Base-by-base conservation (phyloP, 2,888 invertebrate species). In the Galerucella pusilla region DNA sequence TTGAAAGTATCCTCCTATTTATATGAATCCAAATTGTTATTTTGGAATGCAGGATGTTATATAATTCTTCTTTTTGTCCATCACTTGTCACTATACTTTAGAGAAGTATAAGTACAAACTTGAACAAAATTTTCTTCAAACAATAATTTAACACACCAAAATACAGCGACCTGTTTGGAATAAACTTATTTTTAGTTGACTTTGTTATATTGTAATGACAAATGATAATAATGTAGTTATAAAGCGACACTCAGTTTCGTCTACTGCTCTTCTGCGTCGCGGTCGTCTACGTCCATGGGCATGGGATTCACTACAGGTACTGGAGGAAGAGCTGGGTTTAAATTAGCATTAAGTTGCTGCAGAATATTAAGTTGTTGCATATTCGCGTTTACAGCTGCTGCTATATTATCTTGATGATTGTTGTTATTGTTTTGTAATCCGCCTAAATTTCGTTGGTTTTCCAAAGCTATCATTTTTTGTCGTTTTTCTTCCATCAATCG, bases 401-500 rank as follows among this genome's bases (percentile, higher is more conserved):
- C 82, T 76, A 84, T 80, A 74, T 84, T 85, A 57, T 85, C 84
- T 71, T 84, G 81, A 9, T 78, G 80, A 66, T 75, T 64, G 35
- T 14, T 54, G 64, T 81, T 79, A 28, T 28, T 83, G 66, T 83
- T 83, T 54, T 81, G 79, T 49, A 84, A 84, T 71, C 82, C 81
- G 5, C 83, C 84, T 74, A 85, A 84, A 78, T 85, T 87, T 60
- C 88, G 80, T 76, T 90, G 89, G 52, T 87, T 87, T 78, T 90
- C 90, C 67, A 90, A 80, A 1, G 90, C 91, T 42, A 94, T 88
- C 85, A 94, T 90, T 85, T 94, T 94, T 86, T 95, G 95, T 0
- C 96, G 89, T 82, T 95, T 94, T 85, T 96, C 96, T 86, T 96
- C 96, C 94, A 96, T 95, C 25, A 96, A 88, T 1, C 84, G 81